These are phyloP conservation scores for Mimumesa dahlbomi DNA, from an alignment of 2,888 invertebrate genomes.

Conservation along the genomic window DNA sequence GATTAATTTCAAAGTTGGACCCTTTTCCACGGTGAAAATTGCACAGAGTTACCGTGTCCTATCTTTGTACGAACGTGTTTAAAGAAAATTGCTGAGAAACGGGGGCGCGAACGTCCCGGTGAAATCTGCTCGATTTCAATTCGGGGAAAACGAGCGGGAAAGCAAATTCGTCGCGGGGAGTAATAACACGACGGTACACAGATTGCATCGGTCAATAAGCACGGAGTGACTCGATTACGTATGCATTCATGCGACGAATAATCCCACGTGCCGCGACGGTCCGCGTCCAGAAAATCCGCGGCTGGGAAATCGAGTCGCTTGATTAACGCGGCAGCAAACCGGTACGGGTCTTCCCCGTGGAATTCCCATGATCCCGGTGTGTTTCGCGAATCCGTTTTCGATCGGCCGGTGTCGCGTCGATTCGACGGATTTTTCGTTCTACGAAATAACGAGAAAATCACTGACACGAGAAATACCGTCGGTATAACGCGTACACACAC, in stretches of 20 bases:
- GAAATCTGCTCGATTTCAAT: too few species aligned
- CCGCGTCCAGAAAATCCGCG: background rate
- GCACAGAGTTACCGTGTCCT: too few species aligned
- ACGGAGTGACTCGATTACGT: constrained; percentile 6
- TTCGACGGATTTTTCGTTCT: too few species aligned
- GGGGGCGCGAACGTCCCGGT: too few species aligned
- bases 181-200: background rate
- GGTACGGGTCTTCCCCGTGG: constrained; percentile 14
- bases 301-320: background rate
- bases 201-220: constrained; percentile 11
- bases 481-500: too few species aligned
- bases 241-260: constrained; percentile 31
- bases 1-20: too few species aligned
- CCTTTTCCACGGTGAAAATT: too few species aligned
- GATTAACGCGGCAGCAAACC: constrained; percentile 33
- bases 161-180: background rate
- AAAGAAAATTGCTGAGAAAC: too few species aligned
- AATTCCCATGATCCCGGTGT: constrained; percentile 1
- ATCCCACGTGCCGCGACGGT: constrained; percentile 11
- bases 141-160: background rate
- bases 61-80: too few species aligned
- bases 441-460: too few species aligned
- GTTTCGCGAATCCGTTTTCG: background rate
- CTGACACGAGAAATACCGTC: too few species aligned
- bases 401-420: too few species aligned